Base-by-base conservation (phyloP, 2,888 invertebrate species). In the Eupeodes luniger region DNA sequence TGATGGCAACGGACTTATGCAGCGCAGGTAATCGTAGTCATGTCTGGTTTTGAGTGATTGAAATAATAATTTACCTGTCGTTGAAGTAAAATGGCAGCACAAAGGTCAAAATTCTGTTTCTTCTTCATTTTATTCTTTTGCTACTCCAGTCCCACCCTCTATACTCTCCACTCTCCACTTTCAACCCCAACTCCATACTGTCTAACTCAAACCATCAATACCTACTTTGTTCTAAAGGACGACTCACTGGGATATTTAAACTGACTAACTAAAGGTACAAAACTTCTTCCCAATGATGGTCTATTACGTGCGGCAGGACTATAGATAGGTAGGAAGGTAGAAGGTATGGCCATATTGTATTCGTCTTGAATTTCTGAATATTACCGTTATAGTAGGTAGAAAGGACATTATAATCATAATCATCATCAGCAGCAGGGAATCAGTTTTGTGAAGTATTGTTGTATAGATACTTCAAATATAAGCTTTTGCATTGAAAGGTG, bases 31-130 rank as follows among this genome's bases (percentile, higher is more conserved):
- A 7, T 57, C 16, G 40, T 36, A 12, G 59, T 72, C 85, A 81
- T 81, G 88, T 85, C 88, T 88, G 88, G 81, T 88, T 88, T 85
- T 88, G 85, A 88, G 88, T 88, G 88, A 88, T 81, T 88, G 88
- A 85, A 85, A 88, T 85, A 88, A 88, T 88, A 88, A 88, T 88
- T 88, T 78, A 85, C 88, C 88, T 85, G 88, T 85, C 88, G 53
- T 85, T 81, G 74, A 62, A 80, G 75, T 80, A 61, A 77, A 84
- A 87, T 84, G 76, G 57, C 74, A 77, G 78, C 78, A 77, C 80
- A 81, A 85, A 85, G 88, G 88, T 88, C 88, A 87, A 84, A 81
- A 84, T 72, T 64, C 69, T 70, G 66, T 36, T 72, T 40, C 59
- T 70, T 64, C 64, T 47, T 72, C 49, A 51, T 19, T 11, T 0